phyloP scores from a whole-genome alignment of 2,797 vertebrate species.

The Premnoplex brunnescens region DNA sequence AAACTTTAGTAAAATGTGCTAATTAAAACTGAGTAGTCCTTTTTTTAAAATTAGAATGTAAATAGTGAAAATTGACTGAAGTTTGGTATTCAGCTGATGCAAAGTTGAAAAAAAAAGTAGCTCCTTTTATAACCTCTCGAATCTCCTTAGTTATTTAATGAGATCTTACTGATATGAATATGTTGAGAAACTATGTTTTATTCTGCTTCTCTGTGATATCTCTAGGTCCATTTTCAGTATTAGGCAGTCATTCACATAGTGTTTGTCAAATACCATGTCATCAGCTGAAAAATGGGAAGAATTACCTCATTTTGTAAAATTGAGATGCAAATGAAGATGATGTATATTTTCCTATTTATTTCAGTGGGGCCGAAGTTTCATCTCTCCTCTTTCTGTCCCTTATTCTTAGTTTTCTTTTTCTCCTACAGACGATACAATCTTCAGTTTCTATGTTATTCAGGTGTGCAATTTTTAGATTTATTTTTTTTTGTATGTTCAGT shows the following conservation, averaged over 20 bases:
- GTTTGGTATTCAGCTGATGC: not conserved
- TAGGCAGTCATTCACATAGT: not conserved
- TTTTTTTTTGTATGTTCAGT: not conserved
- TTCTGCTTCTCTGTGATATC: not conserved
- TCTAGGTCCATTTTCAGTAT: not conserved
- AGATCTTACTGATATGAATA: not conserved
- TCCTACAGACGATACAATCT: not conserved
- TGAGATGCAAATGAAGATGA: not conserved
- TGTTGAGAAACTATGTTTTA: not conserved
- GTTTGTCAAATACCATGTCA: not conserved
- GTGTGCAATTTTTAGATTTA: not conserved
- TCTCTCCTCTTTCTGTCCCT: not conserved
- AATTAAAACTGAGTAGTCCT: not conserved
- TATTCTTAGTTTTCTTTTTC: not conserved
- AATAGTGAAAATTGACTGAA: not conserved
- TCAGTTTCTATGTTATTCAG: not conserved
- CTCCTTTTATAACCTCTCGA: not conserved
- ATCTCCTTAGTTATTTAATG: not conserved
- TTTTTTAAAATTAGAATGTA: not conserved
- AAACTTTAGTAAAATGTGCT: not conserved
- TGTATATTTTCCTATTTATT: not conserved
- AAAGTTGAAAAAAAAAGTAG: not conserved
- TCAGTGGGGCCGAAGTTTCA: not conserved
- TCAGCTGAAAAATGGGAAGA: not conserved
- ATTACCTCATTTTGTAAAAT: not conserved